These are phyloP conservation scores for Artibeus jamaicensis DNA, from an alignment of 2,797 vertebrate genomes.

Conservation along the genomic window DNA sequence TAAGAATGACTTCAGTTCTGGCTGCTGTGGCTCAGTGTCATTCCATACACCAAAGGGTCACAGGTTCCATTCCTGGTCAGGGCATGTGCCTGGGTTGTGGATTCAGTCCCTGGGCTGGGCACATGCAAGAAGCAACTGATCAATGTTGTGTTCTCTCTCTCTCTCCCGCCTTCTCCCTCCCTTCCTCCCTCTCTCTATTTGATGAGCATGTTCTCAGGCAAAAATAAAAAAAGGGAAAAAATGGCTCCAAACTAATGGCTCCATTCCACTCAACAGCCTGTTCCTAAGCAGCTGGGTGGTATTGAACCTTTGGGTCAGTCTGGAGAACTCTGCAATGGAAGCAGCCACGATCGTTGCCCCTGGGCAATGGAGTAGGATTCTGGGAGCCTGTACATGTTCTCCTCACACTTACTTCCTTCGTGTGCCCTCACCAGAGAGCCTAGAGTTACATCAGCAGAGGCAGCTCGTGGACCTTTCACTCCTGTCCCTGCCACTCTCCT, in stretches of 20 bases:
- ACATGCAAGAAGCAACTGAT: not conserved
- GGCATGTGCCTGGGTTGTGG: not conserved
- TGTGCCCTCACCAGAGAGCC: not conserved
- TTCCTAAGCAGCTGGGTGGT: not conserved
- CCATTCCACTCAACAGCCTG: not conserved
- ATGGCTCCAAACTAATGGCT: not conserved
- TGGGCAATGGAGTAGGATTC: not conserved
- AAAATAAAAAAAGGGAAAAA: not conserved
- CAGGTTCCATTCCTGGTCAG: not conserved
- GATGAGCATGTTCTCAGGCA: not conserved
- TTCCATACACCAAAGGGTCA: not conserved
- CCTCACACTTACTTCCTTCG: too few species aligned
- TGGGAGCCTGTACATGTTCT: accelerated
- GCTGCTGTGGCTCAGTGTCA: too few species aligned
- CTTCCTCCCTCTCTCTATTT: not conserved
- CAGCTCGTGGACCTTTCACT: not conserved
- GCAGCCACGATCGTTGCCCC: accelerated
- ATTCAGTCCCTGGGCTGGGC: not conserved
- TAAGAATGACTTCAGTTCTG: not conserved
- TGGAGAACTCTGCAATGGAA: not conserved
- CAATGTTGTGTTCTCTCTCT: not conserved
- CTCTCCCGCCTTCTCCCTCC: too few species aligned
- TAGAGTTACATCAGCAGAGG: too few species aligned
- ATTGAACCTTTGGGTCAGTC: not conserved
- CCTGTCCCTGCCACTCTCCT: not conserved